These are phyloP conservation scores for Drosophila recens DNA, from an alignment of 2,888 invertebrate genomes.

Conservation along the genomic window DNA sequence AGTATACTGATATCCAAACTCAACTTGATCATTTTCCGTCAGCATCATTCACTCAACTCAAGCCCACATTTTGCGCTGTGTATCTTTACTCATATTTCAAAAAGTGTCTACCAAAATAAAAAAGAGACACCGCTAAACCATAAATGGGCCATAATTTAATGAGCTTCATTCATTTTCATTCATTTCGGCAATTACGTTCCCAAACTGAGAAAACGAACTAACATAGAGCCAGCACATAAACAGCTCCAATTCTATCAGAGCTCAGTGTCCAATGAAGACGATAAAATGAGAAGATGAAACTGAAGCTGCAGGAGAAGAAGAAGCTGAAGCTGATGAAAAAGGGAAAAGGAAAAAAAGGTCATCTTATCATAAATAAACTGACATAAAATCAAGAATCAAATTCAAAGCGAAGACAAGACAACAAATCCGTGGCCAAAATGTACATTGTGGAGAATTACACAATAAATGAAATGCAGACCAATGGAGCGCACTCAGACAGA, in stretches of 20 bases:
- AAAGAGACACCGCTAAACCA: slow-evolving; percentile 39
- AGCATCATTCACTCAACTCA: neutral
- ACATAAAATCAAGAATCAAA: slow-evolving; percentile 82
- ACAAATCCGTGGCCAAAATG: slow-evolving; percentile 77
- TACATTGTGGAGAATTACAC: slow-evolving; percentile 78
- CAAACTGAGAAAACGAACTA: slow-evolving; percentile 35
- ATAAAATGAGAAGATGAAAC: slow-evolving; percentile 41
- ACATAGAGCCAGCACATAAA: slow-evolving; percentile 36
- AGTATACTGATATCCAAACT: no score
- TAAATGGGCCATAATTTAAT: slow-evolving; percentile 76
- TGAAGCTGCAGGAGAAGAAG: slow-evolving; percentile 24
- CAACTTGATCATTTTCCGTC: neutral
- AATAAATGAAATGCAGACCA: slow-evolving; percentile 81
- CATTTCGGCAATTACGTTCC: slow-evolving; percentile 47
- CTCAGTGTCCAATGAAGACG: slow-evolving; percentile 34
- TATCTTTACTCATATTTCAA: slow-evolving; percentile 69
- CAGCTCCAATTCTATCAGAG: slow-evolving; percentile 58
- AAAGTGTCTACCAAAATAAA: slow-evolving; percentile 39
- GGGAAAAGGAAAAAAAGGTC: slow-evolving; percentile 64
- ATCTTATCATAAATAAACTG: slow-evolving; percentile 82
- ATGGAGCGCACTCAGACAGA: slow-evolving; percentile 52
- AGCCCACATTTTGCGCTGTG: slow-evolving; percentile 44
- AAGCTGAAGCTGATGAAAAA: slow-evolving; percentile 6
- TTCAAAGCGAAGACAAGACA: slow-evolving; percentile 74
- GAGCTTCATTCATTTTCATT: slow-evolving; percentile 75